Base-by-base conservation (phyloP, 2,797 vertebrate species). In the Sebastes aleutianus region DNA sequence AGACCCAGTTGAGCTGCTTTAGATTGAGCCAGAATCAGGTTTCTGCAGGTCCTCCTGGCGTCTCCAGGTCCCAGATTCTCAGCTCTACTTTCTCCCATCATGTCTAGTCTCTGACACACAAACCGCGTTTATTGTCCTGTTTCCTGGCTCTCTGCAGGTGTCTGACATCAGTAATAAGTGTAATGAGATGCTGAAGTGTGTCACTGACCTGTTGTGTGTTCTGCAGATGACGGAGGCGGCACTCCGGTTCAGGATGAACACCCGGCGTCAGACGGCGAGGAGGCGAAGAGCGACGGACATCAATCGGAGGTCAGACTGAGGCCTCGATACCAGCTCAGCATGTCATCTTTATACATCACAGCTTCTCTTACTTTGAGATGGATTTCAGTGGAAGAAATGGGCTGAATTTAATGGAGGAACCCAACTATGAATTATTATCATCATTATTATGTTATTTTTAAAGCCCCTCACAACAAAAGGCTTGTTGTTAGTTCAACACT, bases 211-310 rank as follows among this genome's bases (percentile, higher is more conserved):
- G 47, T 56, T 61, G 7, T 58, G 5, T 75, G 20, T 70, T 86
- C 29, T 80, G 74, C 88, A 99, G 98, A 99, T 91, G 98, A 99
- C 58, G 98, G 98, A 57, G 98, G 98, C 54, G 97, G 96, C 61
- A 99, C 98, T 73, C 98, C 98, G 3, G 98, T 99, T 43, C 97
- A 97, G 91, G 98, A 99, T 9, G 98, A 99, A 80, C 96, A 97
- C 77, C 96, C 95, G 4, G 97, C 91, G 29, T 99, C 98, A n/a
- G 98, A 97, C 5, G 94, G 85, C 22, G 98, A 98, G 84, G 96
- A 97, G 84, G 80, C 92, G 85, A 96, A 94, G 85, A 97, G 96
- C 27, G 89, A 95, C 90, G 93, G 91, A 0, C 96, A 65, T 8
- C 96, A 92, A 2, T 98, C 97, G 36, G 98, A 99, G 96, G 98